Evolutionary conservation across 2,113 vertebrate genomes (phyloP).

Genomic region (Campylomormyrus numenius): DNA sequence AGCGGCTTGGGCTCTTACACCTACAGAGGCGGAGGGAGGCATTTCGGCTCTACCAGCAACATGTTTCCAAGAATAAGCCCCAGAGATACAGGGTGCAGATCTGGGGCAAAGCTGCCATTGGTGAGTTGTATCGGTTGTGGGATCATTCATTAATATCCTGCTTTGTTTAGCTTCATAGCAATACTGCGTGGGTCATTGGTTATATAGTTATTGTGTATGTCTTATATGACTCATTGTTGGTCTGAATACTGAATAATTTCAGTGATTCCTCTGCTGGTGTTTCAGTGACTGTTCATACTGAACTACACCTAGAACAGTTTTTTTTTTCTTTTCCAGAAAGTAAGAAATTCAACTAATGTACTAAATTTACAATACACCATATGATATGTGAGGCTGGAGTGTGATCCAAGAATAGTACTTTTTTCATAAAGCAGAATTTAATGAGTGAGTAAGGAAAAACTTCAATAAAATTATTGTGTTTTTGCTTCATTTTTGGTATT

Average conservation of each 20-base stretch:
- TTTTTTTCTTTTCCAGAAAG: no score
- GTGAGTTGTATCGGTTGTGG: conserved; percentile 51
- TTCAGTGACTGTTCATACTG: background rate
- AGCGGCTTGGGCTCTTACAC: conserved; percentile 63
- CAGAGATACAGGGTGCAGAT: conserved; percentile 76
- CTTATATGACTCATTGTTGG: background rate
- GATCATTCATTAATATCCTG: background rate
- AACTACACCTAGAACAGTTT: background rate
- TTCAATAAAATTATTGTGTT: background rate
- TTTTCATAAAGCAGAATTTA: background rate
- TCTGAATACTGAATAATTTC: background rate
- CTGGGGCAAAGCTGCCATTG: conserved; percentile 95
- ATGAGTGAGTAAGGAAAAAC: background rate
- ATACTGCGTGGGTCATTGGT: background rate
- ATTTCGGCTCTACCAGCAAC: conserved; percentile 62
- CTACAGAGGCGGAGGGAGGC: conserved; percentile 64
- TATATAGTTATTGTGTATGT: background rate
- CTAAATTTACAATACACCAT: background rate
- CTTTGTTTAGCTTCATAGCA: background rate
- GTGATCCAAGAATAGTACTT: background rate
- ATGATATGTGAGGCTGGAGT: background rate
- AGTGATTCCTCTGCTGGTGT: background rate
- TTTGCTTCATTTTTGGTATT: background rate
- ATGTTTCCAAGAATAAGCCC: conserved; percentile 57
- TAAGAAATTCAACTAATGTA: no score